These are phyloP conservation scores for Ctenodactylus gundi DNA, from an alignment of 2,113 vertebrate species.

Conservation along the genomic window DNA sequence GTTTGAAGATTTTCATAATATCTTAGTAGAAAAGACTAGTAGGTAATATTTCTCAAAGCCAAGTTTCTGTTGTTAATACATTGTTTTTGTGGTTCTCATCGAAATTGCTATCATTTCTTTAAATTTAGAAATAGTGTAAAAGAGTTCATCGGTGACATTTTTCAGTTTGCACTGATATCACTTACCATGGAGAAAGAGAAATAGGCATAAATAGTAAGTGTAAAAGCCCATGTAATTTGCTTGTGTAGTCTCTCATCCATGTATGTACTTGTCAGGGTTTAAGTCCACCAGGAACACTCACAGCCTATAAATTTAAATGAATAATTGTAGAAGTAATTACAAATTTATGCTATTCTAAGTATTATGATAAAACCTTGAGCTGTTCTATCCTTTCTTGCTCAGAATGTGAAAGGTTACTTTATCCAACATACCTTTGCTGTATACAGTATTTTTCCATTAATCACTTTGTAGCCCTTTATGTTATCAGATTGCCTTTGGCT, in stretches of 20 bases:
- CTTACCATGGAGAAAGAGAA: background rate
- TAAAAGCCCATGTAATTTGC: background rate
- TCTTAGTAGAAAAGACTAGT: background rate
- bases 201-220: background rate
- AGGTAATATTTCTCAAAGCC: background rate
- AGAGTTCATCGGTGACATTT: background rate
- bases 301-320: background rate
- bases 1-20: conserved; percentile 9
- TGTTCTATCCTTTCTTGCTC: background rate
- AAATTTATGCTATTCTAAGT: background rate
- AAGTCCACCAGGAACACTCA: background rate
- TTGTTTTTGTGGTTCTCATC: background rate
- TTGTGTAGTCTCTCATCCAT: background rate
- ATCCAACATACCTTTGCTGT: background rate
- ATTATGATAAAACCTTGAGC: background rate
- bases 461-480: too few species aligned
- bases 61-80: background rate
- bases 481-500: background rate
- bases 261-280: background rate
- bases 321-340: background rate
- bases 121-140: conserved; percentile 13
- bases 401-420: background rate
- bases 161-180: conserved; percentile 3
- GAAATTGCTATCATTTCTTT: conserved; percentile 20
- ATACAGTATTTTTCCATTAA: background rate